phyloP scores from a whole-genome alignment of 2,797 vertebrate genomes.

The Tinamus major region DNA sequence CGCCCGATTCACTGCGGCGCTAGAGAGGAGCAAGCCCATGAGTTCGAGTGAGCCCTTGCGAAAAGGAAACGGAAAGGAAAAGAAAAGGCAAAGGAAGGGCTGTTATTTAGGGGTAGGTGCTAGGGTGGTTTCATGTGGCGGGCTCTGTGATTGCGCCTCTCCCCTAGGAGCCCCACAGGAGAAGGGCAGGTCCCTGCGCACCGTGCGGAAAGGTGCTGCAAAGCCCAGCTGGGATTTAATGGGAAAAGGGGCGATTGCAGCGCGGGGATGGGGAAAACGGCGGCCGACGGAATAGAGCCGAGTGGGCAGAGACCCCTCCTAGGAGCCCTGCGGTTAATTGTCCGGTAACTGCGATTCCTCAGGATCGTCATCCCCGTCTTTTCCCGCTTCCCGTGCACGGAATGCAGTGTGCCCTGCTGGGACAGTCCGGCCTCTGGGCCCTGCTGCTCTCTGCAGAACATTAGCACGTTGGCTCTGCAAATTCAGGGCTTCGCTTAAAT shows the following conservation, averaged over 20 bases:
- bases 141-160: not conserved
- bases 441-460: not conserved
- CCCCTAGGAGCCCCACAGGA: not conserved
- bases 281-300: not conserved
- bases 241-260: not conserved
- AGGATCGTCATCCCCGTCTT: not conserved
- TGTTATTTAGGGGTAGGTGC: not conserved
- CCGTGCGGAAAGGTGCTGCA: accelerated
- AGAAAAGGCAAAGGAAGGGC: not conserved
- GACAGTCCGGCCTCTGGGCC: not conserved
- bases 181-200: not conserved
- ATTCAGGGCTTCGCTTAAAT: constrained; percentile 54
- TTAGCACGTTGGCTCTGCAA: constrained; percentile 48
- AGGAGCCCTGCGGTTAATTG: not conserved
- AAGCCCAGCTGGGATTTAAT: accelerated
- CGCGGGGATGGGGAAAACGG: accelerated
- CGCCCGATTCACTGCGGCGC: not conserved
- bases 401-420: not conserved
- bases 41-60: too few relatives aligned
- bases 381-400: not conserved
- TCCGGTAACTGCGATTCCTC: not conserved
- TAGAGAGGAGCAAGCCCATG: not conserved
- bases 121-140: accelerated
- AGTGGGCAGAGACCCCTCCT: not conserved
- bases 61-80: not conserved